phyloP scores from a whole-genome alignment of 2,113 vertebrate genomes.

The Etheostoma cragini region DNA sequence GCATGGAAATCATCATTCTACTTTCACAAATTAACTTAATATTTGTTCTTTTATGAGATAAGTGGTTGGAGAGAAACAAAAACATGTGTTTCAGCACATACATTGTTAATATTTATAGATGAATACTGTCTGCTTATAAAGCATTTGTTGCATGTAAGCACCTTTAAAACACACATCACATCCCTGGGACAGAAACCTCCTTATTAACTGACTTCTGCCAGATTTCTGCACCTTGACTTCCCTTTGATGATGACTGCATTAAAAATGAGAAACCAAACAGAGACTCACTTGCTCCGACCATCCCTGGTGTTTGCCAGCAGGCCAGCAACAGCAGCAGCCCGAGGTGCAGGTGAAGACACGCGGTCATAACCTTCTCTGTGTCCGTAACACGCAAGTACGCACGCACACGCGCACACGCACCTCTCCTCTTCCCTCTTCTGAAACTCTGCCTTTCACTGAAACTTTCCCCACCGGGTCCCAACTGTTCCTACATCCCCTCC shows the following conservation, averaged over 20 bases:
- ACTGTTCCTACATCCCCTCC: slow-evolving; percentile 37
- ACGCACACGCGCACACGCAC: slow-evolving; percentile 16
- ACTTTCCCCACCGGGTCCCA: slow-evolving; percentile 42
- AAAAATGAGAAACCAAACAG: not conserved
- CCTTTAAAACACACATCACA: not conserved
- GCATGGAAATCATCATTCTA: not conserved
- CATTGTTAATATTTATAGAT: too few species aligned
- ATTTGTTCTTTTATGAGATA: not conserved
- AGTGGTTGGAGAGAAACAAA: not conserved
- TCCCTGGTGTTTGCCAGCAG: slow-evolving; percentile 55
- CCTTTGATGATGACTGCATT: not conserved
- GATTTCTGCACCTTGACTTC: not conserved
- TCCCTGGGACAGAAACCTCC: not conserved
- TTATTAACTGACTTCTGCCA: not conserved
- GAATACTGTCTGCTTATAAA: not conserved
- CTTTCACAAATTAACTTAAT: not conserved
- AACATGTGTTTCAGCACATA: not conserved
- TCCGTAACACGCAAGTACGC: not conserved
- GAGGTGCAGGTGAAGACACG: slow-evolving; percentile 53
- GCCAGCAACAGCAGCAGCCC: slow-evolving; percentile 66
- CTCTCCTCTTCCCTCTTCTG: not conserved
- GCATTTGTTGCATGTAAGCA: not conserved
- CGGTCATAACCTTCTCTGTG: slow-evolving; percentile 64
- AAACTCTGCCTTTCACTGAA: slow-evolving; percentile 37
- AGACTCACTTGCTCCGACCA: slow-evolving; percentile 71